Base-by-base conservation (phyloP, 2,888 invertebrate genomes). In the Ochlodes sylvanus region DNA sequence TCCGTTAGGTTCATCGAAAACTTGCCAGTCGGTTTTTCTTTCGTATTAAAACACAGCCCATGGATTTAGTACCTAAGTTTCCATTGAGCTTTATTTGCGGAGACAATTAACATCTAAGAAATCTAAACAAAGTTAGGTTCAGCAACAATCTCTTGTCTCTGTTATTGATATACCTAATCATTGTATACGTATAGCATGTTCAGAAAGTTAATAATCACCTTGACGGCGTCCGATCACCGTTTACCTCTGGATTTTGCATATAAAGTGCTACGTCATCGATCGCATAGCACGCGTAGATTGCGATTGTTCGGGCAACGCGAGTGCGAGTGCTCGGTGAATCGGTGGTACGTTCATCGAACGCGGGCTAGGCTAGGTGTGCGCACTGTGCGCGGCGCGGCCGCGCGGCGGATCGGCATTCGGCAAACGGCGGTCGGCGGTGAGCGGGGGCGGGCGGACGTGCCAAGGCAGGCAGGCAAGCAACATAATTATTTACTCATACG, bases 401-500 rank as follows among this genome's bases (percentile, higher is more conserved):
- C 72, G 75, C 73, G 72, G 71, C 70, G 70, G 77, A 78, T 78
- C 77, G 82, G 83, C 62, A 62, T 81, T 82, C 82, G 85, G 86
- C 83, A 84, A 80, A 85, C 81, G 83, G 86, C 81, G 83, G 86
- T 81, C 60, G 32, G 64, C 64, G 72, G 72, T 84, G 83, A 81
- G 88, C 76, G 78, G 77, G 79, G 77, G 87, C 86, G 86, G 85
- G 85, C 90, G 91, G 91, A 90, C 89, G 86, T 90, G 90, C 89
- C 90, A 90, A 89, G 89, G 90, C 89, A 89, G 89, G 90, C 92
- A 86, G 81, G 89, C 90, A 85, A 88, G 84, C 87, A 85, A 86
- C 87, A 89, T 89, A 47, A 47, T 47, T 47, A 89, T 89, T 88
- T 88, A 89, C 57, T 90, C 89, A 91, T 91, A 90, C 86, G 88